Conservation (phyloP, 2,797 vertebrate genomes). For the Sitta carolinensis region DNA sequence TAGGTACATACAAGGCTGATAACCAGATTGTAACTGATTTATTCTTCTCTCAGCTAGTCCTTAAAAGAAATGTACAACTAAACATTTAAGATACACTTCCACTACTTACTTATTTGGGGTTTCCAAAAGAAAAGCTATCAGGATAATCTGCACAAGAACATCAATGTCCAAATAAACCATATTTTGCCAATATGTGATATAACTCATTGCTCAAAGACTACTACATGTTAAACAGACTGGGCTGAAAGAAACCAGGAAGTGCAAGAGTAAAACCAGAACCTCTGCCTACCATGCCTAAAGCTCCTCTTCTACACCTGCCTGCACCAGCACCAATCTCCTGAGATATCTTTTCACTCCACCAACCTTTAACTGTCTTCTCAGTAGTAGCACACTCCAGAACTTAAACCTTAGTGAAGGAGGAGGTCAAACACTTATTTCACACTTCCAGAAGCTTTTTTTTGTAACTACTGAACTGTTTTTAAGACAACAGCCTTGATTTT, state of each 20-base stretch:
- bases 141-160: neutral
- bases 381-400: neutral
- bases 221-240: neutral
- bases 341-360: neutral
- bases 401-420: neutral
- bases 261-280: neutral
- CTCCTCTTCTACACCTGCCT: neutral
- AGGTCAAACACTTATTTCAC: neutral
- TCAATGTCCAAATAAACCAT: neutral
- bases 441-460: neutral
- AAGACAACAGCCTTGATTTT: neutral
- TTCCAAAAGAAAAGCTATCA: neutral
- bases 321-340: fast-evolving
- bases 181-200: neutral
- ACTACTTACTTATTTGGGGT: neutral
- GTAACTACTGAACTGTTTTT: neutral
- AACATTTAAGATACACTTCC: neutral
- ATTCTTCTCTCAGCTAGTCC: neutral
- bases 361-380: neutral
- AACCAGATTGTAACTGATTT: neutral
- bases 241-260: neutral
- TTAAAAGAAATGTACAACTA: neutral
- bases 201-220: neutral
- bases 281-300: neutral
- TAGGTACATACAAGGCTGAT: neutral